Evolutionary conservation across 2,797 vertebrate species (phyloP).

Genomic region (Sebastes glaucus): DNA sequence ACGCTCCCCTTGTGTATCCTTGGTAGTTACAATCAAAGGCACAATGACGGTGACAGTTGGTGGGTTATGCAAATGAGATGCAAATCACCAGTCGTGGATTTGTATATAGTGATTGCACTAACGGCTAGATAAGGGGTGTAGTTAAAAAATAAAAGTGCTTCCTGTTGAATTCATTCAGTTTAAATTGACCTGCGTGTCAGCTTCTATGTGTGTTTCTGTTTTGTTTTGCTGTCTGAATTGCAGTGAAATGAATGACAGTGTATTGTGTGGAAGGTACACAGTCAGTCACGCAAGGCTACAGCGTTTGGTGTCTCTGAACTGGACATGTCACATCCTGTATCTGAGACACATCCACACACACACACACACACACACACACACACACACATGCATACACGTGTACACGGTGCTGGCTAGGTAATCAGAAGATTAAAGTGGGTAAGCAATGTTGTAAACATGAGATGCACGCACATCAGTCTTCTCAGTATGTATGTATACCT

Average conservation of each 20-base stretch:
- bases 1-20: slow-evolving; percentile 44
- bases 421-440: slow-evolving; percentile 37
- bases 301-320: slow-evolving; percentile 36
- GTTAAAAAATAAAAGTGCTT: slow-evolving; percentile 42
- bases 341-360: slow-evolving; percentile 21
- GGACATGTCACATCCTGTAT: slow-evolving; percentile 65
- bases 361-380: not conserved
- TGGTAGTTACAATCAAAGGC: slow-evolving; percentile 64
- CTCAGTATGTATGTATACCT: not conserved
- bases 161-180: slow-evolving; percentile 53
- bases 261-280: slow-evolving; percentile 44
- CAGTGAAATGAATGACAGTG: slow-evolving; percentile 42
- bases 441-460: slow-evolving; percentile 39
- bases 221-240: slow-evolving; percentile 25
- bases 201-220: slow-evolving; percentile 36
- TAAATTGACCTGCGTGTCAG: slow-evolving; percentile 33
- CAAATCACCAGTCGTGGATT: slow-evolving; percentile 71
- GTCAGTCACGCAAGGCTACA: slow-evolving; percentile 56
- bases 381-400: not conserved
- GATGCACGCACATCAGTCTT: slow-evolving; percentile 17
- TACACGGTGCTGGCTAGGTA: slow-evolving; percentile 12
- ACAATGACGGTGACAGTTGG: slow-evolving; percentile 77
- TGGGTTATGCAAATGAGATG: slow-evolving; percentile 79
- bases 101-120: slow-evolving; percentile 74
- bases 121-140: slow-evolving; percentile 65